Base-by-base conservation (phyloP, 2,888 invertebrate genomes). In the Dione juno region DNA sequence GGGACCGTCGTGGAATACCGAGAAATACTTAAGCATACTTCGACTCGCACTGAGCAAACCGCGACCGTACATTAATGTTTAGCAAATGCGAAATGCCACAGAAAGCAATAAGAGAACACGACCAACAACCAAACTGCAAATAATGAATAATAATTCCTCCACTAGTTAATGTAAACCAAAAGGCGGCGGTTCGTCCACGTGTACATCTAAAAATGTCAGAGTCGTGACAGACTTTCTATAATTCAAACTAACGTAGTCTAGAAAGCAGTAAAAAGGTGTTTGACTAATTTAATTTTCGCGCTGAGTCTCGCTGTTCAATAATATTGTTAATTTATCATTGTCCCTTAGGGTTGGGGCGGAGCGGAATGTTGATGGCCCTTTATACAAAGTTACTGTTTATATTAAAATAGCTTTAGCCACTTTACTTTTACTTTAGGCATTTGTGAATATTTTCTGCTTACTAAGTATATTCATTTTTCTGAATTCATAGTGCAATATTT, bases 251-350 rank as follows among this genome's bases (percentile, higher is more conserved):
- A 61, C 21, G 45, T 21, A 35, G 64, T 53, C 63, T 68, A 65
- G 71, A 67, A 67, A 71, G 64, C 59, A 59, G 58, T 68, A 68
- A 68, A 68, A 54, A 41, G 65, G 76, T 76, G 84, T 84, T 85
- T 82, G 81, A 82, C 82, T 86, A 86, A 88, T 88, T 87, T 84
- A 82, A 89, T 87, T 87, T 84, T 79, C 80, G 77, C 77, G 79
- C 76, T 74, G 77, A 78, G 77, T 80, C 76, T 77, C 75, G 77
- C 76, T 70, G 79, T 80, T 81, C 82, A 89, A 87, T 89, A 89
- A 79, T 84, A 87, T 83, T 82, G 88, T 86, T 88, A 89, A 90
- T 90, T 89, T 87, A 89, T 90, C 89, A 89, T 84, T 85, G 82
- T 80, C 80, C 73, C 77, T 76, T 79, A 80, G 84, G 80, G 79